Conservation (phyloP, 2,888 invertebrate genomes). For the Agrochola circellaris region DNA sequence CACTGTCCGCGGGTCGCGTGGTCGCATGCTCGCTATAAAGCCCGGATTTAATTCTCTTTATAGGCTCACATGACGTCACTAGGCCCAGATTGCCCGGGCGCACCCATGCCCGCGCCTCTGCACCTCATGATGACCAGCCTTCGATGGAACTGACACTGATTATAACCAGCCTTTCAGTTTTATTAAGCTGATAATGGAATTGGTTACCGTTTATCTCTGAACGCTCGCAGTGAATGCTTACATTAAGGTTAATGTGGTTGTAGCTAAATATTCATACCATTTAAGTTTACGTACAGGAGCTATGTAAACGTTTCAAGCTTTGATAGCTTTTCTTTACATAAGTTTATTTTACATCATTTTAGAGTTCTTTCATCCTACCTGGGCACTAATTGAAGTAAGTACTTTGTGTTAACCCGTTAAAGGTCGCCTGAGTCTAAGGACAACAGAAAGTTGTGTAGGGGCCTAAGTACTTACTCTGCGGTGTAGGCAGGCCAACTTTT, state of each 20-base stretch:
- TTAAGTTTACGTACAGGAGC: not conserved
- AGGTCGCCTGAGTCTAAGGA: not conserved
- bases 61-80: conserved; percentile 70
- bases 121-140: conserved; percentile 33
- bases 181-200: conserved; percentile 54
- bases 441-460: not conserved
- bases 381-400: not conserved
- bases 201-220: conserved; percentile 24
- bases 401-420: not conserved
- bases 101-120: conserved; percentile 60
- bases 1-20: conserved; percentile 35
- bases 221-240: conserved; percentile 16
- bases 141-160: conserved; percentile 51
- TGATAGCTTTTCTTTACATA: conserved; percentile 1
- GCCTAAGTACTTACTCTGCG: not conserved
- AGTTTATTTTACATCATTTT: not conserved
- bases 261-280: conserved; percentile 35
- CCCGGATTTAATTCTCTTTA: conserved; percentile 64
- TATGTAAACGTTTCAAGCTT: not conserved
- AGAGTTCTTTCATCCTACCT: not conserved
- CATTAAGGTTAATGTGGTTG: conserved; percentile 19
- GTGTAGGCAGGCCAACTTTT: not conserved
- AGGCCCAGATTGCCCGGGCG: conserved; percentile 57
- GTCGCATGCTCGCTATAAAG: conserved; percentile 61
- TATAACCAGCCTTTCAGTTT: conserved; percentile 38